phyloP scores from a whole-genome alignment of 1,140 invertebrate species.

The Lepidotrigona ventralis region DNA sequence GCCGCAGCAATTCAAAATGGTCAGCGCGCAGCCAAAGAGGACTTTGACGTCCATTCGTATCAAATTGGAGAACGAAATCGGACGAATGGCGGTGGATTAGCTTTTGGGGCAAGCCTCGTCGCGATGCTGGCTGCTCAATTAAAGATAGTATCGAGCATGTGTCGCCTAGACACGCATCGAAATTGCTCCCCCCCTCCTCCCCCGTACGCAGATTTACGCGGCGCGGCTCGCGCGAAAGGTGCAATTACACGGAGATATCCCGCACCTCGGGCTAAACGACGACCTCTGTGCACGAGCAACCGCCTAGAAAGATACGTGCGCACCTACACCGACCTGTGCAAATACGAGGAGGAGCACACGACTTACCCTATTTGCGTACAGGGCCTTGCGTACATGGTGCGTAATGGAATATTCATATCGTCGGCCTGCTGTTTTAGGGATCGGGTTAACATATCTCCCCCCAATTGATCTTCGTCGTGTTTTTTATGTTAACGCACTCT shows the following conservation, averaged over 20 bases:
- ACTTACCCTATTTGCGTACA: slow-evolving; percentile 38
- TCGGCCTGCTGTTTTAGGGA: slow-evolving; percentile 1
- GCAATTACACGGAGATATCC: slow-evolving; percentile 63
- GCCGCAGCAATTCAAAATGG: not conserved
- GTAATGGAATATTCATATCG: slow-evolving; percentile 53
- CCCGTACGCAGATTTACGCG: no score
- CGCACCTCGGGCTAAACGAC: slow-evolving; percentile 42
- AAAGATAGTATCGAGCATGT: slow-evolving; percentile 50
- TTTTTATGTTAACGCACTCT: no score
- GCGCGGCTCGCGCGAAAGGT: slow-evolving; percentile 38
- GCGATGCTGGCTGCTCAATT: not conserved
- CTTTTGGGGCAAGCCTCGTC: not conserved
- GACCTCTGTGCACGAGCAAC: slow-evolving; percentile 2
- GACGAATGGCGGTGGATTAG: not conserved
- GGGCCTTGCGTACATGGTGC: slow-evolving; percentile 37
- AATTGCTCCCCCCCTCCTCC: slow-evolving; percentile 18
- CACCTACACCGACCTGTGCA: slow-evolving; percentile 21
- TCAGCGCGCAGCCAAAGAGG: not conserved
- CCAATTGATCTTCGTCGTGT: not conserved
- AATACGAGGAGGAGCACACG: slow-evolving; percentile 20
- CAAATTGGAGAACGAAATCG: not conserved
- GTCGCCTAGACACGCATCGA: slow-evolving; percentile 38
- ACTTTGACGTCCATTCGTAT: not conserved
- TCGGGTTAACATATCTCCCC: slow-evolving; percentile 26
- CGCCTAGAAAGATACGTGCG: slow-evolving; percentile 38